phyloP scores from a whole-genome alignment of 2,113 vertebrate genomes.

The Colinus virginianus region DNA sequence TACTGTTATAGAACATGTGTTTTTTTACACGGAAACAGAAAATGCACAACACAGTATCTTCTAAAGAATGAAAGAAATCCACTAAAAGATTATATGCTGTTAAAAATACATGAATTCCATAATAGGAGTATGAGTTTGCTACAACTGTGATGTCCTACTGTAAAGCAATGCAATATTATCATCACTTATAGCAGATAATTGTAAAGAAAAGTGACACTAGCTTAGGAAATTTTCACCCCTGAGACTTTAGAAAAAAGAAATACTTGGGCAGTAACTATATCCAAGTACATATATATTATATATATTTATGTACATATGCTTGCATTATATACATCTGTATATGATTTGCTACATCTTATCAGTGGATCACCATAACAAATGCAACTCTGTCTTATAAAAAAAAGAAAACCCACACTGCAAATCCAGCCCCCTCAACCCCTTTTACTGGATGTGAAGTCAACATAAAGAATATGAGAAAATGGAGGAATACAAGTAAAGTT shows the following conservation, averaged over 20 bases:
- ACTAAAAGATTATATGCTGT: neutral
- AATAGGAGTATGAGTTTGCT: neutral
- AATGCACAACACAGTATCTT: neutral
- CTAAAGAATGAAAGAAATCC: neutral
- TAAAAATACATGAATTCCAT: neutral
- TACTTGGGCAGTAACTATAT: neutral
- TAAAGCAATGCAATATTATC: neutral
- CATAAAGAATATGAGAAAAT: neutral
- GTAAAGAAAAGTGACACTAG: neutral
- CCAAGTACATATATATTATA: neutral
- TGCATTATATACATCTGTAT: neutral
- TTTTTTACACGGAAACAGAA: neutral
- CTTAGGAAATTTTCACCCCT: neutral
- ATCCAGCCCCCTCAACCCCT: accelerated
- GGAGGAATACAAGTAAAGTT: neutral
- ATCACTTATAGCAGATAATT: neutral
- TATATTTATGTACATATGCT: neutral
- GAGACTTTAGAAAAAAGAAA: neutral
- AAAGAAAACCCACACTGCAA: neutral
- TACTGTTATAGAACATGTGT: neutral
- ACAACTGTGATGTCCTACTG: neutral
- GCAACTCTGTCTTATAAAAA: neutral
- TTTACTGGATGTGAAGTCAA: slow-evolving; percentile 9
- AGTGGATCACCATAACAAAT: neutral
- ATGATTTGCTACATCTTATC: neutral